Base-by-base conservation (phyloP, 2,113 vertebrate species). In the Psittacara wagleri region DNA sequence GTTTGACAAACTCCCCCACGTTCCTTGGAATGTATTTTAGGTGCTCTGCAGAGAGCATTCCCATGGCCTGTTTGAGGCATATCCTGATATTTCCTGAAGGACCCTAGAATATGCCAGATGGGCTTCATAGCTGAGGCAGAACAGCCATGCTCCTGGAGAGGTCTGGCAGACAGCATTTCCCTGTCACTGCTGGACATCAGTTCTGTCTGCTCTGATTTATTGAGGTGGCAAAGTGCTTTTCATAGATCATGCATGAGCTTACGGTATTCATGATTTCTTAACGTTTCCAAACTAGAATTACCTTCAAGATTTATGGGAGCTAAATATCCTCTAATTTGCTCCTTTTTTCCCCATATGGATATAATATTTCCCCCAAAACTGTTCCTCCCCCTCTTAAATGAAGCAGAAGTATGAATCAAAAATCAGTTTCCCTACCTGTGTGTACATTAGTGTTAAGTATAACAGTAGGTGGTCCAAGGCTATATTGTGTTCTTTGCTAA, bases 21-120 rank as follows among this genome's bases (percentile, higher is more conserved):
- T 96, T 96, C 95, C 67, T 96, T 90, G 87, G 91, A 94, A 90
- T 63, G 84, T 85, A 91, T 96, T 96, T 94, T 94, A 95, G 94
- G 94, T 96, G 94, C 90, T 96, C 70, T 91, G 78, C 84, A 57
- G 90, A 90, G 72, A 91, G 70, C 82, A 79, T 95, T 97, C 93
- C 93, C 93, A 86, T 95, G 91, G 92, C 51, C 91, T 35, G 92
- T 43, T 85, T n/a, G 87, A 95, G 59, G 70, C 90, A 76, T 85
- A 94, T 95, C 82, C 59, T 14, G 5, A 17, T 90, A 6, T 54
- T 96, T 95, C 87, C 87, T 94, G 90, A 79, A 92, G 70, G 41
- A 78, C 68, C 67, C 81, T 85, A 80, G 84, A 79, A 29, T 57
- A 59, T 0, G 2, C 89, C 94, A 91, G 87, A 37, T 3, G 2